Evolutionary conservation across 2,113 vertebrate genomes (phyloP), one percentile per base, ranked within the genome.

Genomic region (Lota lota): DNA sequence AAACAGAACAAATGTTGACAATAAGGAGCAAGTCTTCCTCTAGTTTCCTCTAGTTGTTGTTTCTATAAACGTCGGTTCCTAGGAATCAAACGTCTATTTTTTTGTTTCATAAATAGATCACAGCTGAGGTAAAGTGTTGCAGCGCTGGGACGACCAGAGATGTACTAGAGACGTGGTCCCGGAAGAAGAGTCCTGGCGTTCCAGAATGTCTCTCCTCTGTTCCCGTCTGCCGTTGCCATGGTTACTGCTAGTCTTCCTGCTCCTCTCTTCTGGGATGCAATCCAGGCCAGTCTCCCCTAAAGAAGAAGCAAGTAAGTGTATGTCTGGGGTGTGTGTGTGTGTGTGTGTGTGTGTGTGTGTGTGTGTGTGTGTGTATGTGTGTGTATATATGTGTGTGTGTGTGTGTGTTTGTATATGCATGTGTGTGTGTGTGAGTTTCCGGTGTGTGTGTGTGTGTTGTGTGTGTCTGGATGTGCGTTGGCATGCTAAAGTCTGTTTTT

Each of bases 211-310:
- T 60, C 18, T 72, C 0, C 28, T 20, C 15, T 64, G 57, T 75
- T 36, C 64, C 80, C 64, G 70, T 67, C 77, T 77, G 87, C 63
- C 81, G 72, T 72, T 83, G 20, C 62, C 67, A 20, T 79, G 68
- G 70, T 64, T 66, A 64, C 73, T 84, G 28, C 70, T 86, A 69
- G 77, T 77, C 18, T 72, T 76, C 65, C 78, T 79, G 77, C 60
- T 71, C 70, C 78, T 73, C 57, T 61, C 72, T 60, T 88, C 77
- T 50, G 50, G 2, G 56, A 50, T 22, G 7, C 69, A 28, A 56
- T 74, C 77, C 80, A 78, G 86, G 64, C 83, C 86, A 2, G 63
- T 79, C 67, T 60, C 79, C 1, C 79, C 83, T 33, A 81, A 86
- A 73, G 60, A 59, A 0, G 78, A 80, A 68, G 63, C 79, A 64